Evolutionary conservation across 2,113 vertebrate species (phyloP), one percentile per base, ranked within the genome.

Genomic region (Eclectus roratus): DNA sequence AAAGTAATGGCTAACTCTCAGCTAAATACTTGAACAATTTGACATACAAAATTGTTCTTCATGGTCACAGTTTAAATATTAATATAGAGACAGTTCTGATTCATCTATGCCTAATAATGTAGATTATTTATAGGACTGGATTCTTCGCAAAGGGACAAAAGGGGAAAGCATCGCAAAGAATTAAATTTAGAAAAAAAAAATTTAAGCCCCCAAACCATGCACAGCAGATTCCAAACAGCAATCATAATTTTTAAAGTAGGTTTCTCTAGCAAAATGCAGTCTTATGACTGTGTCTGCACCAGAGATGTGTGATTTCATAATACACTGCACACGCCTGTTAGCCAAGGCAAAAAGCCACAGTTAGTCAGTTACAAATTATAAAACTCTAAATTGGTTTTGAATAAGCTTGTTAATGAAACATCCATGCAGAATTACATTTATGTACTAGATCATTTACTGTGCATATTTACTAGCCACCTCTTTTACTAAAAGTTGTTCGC

Each of bases 181-280:
- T 27, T 10, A 14, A 16, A 4, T 6, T 2, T 1, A n/a, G 23
- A 17, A 29, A 1, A 5, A 47, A 8, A 44, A 65, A 37, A 6
- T 1, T 10, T 16, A 23, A 6, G 2, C 17, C 52, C 5, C 2
- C 49, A 77, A 53, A 6, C 8, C 39, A 89, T 7, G 43, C 79
- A 37, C 17, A 82, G 44, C 9, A 88, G 44, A 71, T 60, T 76
- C 64, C 39, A 65, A 85, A 47, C 7, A 82, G 33, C 35, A 50
- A 33, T 13, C 7, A 1, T 27, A 52, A 69, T 66, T 37, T 92
- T 13, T 53, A 8, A 66, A 63, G 37, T 2, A 52, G 58, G 10
- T 25, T 80, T 74, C 76, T 60, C 35, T 24, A 69, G 43, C 14
- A 73, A 91, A 73, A 41, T 24, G 11, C 27, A 80, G 29, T 23